Percentiles rank a stretch among this genome's conserved stretches.
These are phyloP conservation scores for Phenganax marumi DNA, from an alignment of 92 coral and sea anemone genomes.

Conservation along the genomic window DNA sequence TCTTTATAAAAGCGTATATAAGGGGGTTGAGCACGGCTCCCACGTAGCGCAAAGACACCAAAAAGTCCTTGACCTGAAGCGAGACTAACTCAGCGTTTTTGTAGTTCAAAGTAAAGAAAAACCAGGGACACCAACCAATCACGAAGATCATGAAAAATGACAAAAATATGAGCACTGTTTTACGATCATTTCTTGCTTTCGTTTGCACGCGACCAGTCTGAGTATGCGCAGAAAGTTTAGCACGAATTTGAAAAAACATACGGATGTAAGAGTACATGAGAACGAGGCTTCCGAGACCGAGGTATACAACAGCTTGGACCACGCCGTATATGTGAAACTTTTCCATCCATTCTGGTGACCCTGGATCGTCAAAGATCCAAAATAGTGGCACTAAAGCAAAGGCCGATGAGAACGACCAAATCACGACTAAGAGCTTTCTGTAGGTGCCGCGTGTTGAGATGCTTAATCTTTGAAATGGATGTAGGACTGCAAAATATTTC, in stretches of 20 bases:
- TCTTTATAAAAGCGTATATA: slow-evolving; percentile 21
- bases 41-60: slow-evolving; percentile 6
- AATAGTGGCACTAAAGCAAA: slow-evolving; percentile 9
- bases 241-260: slow-evolving; percentile 26
- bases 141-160: slow-evolving; percentile 12
- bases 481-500: slow-evolving; percentile 25
- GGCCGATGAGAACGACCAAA: slow-evolving; percentile 6
- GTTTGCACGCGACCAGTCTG: slow-evolving; percentile 12
- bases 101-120: background rate
- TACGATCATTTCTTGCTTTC: slow-evolving; percentile 21
- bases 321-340: background rate
- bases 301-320: slow-evolving; percentile 11
- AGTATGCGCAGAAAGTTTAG: background rate
- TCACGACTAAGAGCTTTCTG: background rate
- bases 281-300: slow-evolving; percentile 1
- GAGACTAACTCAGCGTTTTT: background rate
- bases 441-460: slow-evolving; percentile 8
- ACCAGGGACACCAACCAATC: slow-evolving; percentile 31
- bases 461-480: slow-evolving; percentile 19
- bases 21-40: slow-evolving; percentile 28
- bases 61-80: background rate
- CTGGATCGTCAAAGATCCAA: background rate
- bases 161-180: slow-evolving; percentile 23
- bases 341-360: background rate
- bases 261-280: slow-evolving; percentile 17